These are phyloP conservation scores for Stegana nigrithorax DNA, from an alignment of 2,888 invertebrate species.

Conservation along the genomic window DNA sequence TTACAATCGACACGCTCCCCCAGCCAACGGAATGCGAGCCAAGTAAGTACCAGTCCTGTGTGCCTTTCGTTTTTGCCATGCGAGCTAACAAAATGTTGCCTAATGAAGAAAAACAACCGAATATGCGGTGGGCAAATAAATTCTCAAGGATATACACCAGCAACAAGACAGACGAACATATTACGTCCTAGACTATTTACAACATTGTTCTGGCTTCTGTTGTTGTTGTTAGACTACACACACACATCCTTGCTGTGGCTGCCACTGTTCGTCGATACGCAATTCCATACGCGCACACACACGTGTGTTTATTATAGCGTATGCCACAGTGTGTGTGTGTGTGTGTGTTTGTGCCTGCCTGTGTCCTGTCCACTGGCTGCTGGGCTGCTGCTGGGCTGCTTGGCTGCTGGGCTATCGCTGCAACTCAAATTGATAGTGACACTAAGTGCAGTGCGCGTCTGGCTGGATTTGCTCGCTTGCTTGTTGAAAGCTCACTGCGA, in stretches of 20 bases:
- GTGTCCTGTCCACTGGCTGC: background rate
- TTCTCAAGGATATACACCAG: conserved; percentile 11
- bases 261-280: background rate
- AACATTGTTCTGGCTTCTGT: background rate
- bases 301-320: background rate
- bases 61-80: background rate
- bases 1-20: conserved; percentile 1
- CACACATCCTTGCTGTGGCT: conserved; percentile 1
- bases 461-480: too few species aligned
- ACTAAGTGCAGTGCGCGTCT: conserved; percentile 7
- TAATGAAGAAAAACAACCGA: background rate
- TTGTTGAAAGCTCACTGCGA: too few species aligned
- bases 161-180: background rate
- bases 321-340: too few species aligned
- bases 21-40: background rate
- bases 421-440: conserved; percentile 18
- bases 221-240: background rate
- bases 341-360: too few species aligned
- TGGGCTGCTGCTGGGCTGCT: too few species aligned
- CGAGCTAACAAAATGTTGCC: background rate
- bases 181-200: conserved; percentile 6
- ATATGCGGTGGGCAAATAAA: background rate
- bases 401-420: too few species aligned
- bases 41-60: background rate
- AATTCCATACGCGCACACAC: background rate